A percentile compares a stretch with the other conserved stretches of the same genome.
These are phyloP conservation scores for Toxotes jaculatrix DNA, from an alignment of 2,113 vertebrate genomes.

Conservation along the genomic window DNA sequence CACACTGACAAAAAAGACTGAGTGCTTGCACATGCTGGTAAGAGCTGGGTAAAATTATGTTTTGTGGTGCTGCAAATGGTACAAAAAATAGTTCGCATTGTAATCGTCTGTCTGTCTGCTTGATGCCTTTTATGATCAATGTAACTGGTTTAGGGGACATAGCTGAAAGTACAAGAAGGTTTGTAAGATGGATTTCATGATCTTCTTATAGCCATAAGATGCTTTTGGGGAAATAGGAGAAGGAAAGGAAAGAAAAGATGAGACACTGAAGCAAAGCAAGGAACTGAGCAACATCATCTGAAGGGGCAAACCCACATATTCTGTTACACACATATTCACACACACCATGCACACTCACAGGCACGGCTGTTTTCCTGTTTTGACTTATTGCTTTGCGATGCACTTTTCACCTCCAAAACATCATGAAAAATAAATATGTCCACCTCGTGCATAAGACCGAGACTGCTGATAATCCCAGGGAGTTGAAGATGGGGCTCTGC, in stretches of 20 bases:
- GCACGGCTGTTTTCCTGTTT: conserved; percentile 43
- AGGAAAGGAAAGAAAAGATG: neutral
- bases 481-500: conserved; percentile 10
- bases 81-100: too few species aligned
- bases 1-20: neutral
- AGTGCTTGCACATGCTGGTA: neutral
- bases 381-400: conserved; percentile 51
- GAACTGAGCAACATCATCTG: neutral
- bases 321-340: neutral
- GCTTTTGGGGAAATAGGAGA: neutral
- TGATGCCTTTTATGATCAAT: neutral
- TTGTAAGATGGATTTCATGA: neutral
- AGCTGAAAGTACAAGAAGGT: neutral
- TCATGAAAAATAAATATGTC: conserved; percentile 64
- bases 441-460: neutral
- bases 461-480: conserved; percentile 16
- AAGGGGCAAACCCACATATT: neutral
- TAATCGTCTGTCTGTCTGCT: neutral
- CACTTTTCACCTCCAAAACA: conserved; percentile 69
- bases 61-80: neutral
- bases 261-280: neutral
- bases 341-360: neutral
- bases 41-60: neutral
- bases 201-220: neutral
- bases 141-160: neutral